Conservation (phyloP, 2,113 vertebrate genomes). For the Riparia riparia region DNA sequence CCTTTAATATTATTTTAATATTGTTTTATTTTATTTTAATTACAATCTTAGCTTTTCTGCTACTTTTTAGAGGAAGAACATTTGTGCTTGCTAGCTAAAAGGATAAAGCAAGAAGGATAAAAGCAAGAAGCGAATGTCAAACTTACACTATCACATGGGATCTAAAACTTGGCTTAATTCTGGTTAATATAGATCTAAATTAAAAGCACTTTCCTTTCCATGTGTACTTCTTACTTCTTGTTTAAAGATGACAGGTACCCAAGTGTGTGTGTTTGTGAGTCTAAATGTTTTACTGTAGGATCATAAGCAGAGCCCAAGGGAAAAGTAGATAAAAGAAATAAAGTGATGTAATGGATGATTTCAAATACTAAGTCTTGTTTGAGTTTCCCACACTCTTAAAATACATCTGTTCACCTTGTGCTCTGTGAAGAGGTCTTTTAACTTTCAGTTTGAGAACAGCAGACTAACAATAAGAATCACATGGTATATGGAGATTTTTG, state of each 20-base stretch:
- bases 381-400: not conserved
- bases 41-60: slow-evolving; percentile 47
- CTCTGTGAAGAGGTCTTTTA: not conserved
- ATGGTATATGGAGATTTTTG: fast-evolving
- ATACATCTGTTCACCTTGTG: not conserved
- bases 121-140: slow-evolving; percentile 28
- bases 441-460: not conserved
- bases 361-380: not conserved
- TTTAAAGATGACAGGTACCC: not conserved
- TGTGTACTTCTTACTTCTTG: not conserved
- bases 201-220: slow-evolving; percentile 8
- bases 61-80: slow-evolving; percentile 7
- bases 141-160: not conserved
- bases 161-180: slow-evolving; percentile 40
- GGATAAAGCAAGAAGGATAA: no score
- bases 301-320: not conserved
- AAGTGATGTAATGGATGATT: not conserved
- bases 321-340: not conserved
- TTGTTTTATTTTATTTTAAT: slow-evolving; percentile 66
- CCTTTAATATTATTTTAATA: slow-evolving; percentile 72
- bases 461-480: not conserved
- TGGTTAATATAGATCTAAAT: slow-evolving; percentile 38
- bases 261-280: not conserved
- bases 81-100: not conserved
- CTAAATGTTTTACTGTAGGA: not conserved